phyloP scores from a whole-genome alignment of 2,888 invertebrate genomes.

The Leucoptera coffeella region DNA sequence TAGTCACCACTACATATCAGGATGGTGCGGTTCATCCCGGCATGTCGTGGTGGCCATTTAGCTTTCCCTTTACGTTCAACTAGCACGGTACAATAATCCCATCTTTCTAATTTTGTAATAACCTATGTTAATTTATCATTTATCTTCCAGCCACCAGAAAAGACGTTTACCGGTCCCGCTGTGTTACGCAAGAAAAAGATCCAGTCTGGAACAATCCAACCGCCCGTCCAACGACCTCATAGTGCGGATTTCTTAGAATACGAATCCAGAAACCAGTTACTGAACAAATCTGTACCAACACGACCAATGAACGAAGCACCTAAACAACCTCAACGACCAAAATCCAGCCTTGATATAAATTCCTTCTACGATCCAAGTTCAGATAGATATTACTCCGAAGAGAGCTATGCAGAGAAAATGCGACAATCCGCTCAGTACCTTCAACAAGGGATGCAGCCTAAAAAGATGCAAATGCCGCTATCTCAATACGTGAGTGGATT shows the following conservation, averaged over 20 bases:
- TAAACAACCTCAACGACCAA: slow-evolving; percentile 69
- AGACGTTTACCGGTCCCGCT: slow-evolving; percentile 35
- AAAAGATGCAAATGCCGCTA: slow-evolving; percentile 40
- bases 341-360: slow-evolving; percentile 82
- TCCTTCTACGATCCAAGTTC: slow-evolving; percentile 53
- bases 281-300: slow-evolving; percentile 23
- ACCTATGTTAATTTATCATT: slow-evolving; percentile 8
- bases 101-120: neutral
- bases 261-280: slow-evolving; percentile 57
- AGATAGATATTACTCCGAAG: slow-evolving; percentile 75
- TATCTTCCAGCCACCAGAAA: slow-evolving; percentile 24
- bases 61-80: no score
- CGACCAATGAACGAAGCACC: slow-evolving; percentile 21
- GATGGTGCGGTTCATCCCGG: no score
- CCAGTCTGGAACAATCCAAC: slow-evolving; percentile 49
- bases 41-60: no score
- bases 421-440: slow-evolving; percentile 76
- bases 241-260: slow-evolving; percentile 88
- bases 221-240: slow-evolving; percentile 68
- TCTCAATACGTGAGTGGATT: slow-evolving; percentile 43
- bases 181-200: slow-evolving; percentile 45
- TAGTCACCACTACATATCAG: no score
- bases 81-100: no score
- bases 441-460: slow-evolving; percentile 38
- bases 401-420: slow-evolving; percentile 84